Percentiles rank a stretch among this genome's conserved stretches.
Evolutionary conservation across 2,113 vertebrate genomes (phyloP).

Genomic region (Onychostruthus taczanowskii): DNA sequence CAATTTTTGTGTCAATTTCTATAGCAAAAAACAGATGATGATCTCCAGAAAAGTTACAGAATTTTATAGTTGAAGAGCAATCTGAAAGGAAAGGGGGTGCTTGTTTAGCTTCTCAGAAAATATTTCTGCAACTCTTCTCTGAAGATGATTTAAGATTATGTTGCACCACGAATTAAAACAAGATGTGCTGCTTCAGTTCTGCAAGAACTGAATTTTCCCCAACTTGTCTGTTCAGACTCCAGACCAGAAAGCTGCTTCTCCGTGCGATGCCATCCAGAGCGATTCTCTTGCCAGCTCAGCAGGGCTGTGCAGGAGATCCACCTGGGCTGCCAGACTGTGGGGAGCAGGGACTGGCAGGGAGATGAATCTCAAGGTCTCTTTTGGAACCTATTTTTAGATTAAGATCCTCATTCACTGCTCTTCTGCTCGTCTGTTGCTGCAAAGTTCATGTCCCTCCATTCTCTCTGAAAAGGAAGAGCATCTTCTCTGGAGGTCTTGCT

Average conservation of each 20-base stretch:
- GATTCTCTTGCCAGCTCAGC: not conserved
- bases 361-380: not conserved
- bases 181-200: not conserved
- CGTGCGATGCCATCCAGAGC: rapidly evolving
- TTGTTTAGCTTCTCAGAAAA: not conserved
- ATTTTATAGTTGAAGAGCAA: not conserved
- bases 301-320: not conserved
- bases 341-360: not conserved
- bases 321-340: not conserved
- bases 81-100: not conserved
- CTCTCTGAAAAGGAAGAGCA: not conserved
- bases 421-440: not conserved
- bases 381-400: not conserved
- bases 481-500: not conserved
- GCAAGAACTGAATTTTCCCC: not conserved
- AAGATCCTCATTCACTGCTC: not conserved
- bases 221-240: not conserved
- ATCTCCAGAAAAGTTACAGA: not conserved
- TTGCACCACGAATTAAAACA: not conserved
- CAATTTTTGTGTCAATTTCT: not conserved
- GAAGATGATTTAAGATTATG: not conserved
- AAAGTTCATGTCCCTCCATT: not conserved
- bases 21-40: not conserved
- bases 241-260: not conserved
- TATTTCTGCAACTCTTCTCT: not conserved